Conservation (phyloP, 23 tunicate species). For the Halocynthia aurantium region DNA sequence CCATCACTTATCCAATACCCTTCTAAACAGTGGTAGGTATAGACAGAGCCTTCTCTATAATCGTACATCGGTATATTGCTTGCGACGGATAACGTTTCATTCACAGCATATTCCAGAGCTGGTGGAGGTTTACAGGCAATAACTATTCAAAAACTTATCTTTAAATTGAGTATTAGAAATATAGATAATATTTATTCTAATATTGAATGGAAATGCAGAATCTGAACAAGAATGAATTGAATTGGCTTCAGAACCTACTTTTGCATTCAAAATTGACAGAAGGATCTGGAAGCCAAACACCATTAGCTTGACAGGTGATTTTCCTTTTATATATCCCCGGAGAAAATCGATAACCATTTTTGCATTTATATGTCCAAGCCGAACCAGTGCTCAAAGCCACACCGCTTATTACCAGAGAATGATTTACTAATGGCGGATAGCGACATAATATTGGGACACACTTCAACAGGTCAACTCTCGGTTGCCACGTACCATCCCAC, state of each 20-base stretch:
- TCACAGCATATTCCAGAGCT: conserved; percentile 12
- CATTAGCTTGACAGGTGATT: conserved; percentile 20
- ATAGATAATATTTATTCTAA: background rate
- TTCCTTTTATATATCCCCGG: background rate
- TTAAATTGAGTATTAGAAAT: background rate
- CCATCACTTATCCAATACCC: conserved; percentile 65
- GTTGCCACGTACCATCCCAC: conserved; percentile 51
- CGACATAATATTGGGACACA: conserved; percentile 37
- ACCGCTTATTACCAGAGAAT: conserved; percentile 20
- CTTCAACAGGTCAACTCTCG: background rate
- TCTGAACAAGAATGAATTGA: too few species aligned
- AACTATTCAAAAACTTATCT: conserved; percentile 15
- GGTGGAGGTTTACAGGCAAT: conserved; percentile 30
- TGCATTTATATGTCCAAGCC: conserved; percentile 24
- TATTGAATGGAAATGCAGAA: background rate
- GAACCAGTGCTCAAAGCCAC: conserved; percentile 9
- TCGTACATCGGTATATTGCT: background rate
- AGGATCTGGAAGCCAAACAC: conserved; percentile 28
- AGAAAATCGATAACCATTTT: conserved; percentile 22
- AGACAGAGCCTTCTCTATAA: conserved; percentile 19
- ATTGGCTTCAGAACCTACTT: background rate
- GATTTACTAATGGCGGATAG: conserved; percentile 20
- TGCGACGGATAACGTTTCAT: background rate
- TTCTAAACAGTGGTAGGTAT: conserved; percentile 31
- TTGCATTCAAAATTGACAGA: conserved; percentile 11